Evolutionary conservation across 2,113 vertebrate genomes (phyloP).

Genomic region (Mormyrus iriodes): DNA sequence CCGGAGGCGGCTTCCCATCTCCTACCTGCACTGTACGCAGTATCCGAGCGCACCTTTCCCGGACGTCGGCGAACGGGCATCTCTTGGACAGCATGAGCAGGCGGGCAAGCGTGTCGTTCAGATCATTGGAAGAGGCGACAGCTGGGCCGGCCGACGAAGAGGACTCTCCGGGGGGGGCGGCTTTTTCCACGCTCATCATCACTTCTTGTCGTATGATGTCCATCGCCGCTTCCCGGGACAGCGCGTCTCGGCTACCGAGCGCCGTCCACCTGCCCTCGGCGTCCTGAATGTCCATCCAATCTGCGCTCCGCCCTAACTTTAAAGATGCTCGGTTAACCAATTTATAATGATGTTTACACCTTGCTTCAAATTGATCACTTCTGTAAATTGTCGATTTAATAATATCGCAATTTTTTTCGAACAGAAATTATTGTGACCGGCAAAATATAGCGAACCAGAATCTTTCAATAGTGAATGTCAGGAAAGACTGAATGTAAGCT

Average conservation of each 20-base stretch:
- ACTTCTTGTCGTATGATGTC: conserved; percentile 73
- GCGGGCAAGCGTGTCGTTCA: conserved; percentile 74
- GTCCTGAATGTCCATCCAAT: conserved; percentile 73
- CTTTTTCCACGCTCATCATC: conserved; percentile 62
- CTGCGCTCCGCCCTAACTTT: not conserved
- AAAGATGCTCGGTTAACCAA: not conserved
- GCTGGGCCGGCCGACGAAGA: conserved; percentile 23
- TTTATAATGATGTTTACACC: not conserved
- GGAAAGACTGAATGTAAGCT: not conserved
- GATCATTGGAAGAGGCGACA: conserved; percentile 48
- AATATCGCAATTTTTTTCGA: not conserved
- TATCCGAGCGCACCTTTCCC: conserved; percentile 65
- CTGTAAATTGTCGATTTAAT: not conserved
- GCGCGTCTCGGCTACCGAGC: conserved; percentile 71
- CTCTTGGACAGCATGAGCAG: conserved; percentile 85
- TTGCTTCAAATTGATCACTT: not conserved
- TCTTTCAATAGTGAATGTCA: not conserved
- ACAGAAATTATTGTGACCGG: not conserved
- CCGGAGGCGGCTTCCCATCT: not conserved
- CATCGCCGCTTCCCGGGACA: conserved; percentile 66
- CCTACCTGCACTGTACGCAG: conserved; percentile 76
- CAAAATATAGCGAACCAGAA: not conserved
- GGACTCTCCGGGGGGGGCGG: conserved; percentile 43
- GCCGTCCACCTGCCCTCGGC: conserved; percentile 73
- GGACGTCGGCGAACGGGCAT: conserved; percentile 82